These are phyloP conservation scores for Grammomys dolichurus DNA, from an alignment of 2,113 vertebrate species.

Conservation along the genomic window DNA sequence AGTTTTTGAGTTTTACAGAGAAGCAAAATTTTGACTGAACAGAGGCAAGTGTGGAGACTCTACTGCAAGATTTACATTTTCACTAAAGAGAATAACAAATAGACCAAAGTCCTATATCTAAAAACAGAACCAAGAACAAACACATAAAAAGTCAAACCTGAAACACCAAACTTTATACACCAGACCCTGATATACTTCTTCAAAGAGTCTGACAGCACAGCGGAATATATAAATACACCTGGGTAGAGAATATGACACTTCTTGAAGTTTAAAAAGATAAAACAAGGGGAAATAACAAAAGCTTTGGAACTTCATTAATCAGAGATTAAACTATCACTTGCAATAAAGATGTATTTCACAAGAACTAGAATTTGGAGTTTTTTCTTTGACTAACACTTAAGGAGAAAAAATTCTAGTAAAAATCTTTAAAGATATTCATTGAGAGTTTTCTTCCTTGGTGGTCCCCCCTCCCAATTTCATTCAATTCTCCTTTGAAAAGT, in stretches of 20 bases:
- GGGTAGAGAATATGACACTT: background rate
- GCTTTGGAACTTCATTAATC: background rate
- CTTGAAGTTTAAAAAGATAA: background rate
- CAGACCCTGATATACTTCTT: background rate
- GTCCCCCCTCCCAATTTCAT: background rate
- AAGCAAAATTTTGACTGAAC: background rate
- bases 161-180: background rate
- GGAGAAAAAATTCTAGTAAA: background rate
- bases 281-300: background rate
- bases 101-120: background rate
- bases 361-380: constrained; percentile 29
- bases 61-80: background rate
- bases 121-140: background rate
- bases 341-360: background rate
- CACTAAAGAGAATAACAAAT: constrained; percentile 6
- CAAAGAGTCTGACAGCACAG: background rate
- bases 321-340: constrained; percentile 24
- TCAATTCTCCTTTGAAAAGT: constrained; percentile 49
- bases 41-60: background rate
- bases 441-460: background rate
- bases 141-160: background rate
- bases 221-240: background rate
- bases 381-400: background rate
- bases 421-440: background rate
- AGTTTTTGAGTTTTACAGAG: background rate